Base-by-base conservation (phyloP, 2,888 invertebrate species). In the Parnassius orleans region DNA sequence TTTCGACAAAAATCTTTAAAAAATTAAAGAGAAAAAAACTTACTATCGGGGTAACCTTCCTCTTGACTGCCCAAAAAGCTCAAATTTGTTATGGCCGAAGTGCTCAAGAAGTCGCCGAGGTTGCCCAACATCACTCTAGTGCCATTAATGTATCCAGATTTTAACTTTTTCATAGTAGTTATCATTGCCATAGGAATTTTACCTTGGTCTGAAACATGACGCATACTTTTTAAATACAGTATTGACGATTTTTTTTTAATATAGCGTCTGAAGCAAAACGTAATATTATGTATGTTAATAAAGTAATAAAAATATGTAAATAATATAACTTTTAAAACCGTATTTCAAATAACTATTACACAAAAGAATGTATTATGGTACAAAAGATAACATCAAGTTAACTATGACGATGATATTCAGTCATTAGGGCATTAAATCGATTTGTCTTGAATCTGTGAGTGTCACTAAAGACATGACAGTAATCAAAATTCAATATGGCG, bases 81-180 rank as follows among this genome's bases (percentile, higher is more conserved):
- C 71, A 99, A 92, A 86, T 99, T 98, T 1, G 98, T 98, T 54
- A 99, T 97, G 67, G 99, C 99, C 2, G 99, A 99, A 0, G 99
- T 99, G 76, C 96, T 98, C 63, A 99, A 90, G 83, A 99, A 99
- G 71, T 99, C 99, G 68, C 95, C 96, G 43, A 99, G 90, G 80
- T 96, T 96, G n/a, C 99, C 99, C 65, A 99, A 90, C 63, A 98
- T 97, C 0, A 99, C 99, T 73, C 99, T 94, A 0, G 99, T 99
- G n/a, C 99, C 99, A 79, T 98, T 98, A 60, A 99, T 98, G 81
- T 99, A 99, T 10, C 99, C 99, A 65, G 98, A 98, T 84, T 98
- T 98, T 3, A 99, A 91, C 87, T 99, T 99, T 80, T 98, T 98
- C 94, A 99, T 97, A 1, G 99, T 99, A 2, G 98, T 98, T 72